phyloP scores from a whole-genome alignment of 2,888 invertebrate species.

The Sphaerophoria taeniata region DNA sequence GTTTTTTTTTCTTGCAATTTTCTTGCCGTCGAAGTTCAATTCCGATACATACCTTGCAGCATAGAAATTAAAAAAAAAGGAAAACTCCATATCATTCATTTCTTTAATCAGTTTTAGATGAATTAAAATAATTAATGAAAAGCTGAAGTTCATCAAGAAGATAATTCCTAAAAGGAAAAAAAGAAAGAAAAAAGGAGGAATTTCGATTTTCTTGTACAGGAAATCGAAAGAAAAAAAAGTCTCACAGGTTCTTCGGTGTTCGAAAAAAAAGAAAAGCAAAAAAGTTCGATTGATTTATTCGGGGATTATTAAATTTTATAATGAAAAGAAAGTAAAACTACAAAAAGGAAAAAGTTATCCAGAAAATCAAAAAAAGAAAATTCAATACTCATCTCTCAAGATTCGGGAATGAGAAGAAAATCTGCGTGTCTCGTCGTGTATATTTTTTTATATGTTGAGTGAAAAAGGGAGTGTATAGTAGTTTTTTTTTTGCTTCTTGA shows the following conservation, averaged over 20 bases:
- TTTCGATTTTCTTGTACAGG: constrained; percentile 38
- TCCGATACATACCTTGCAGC: constrained; percentile 31
- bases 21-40: constrained; percentile 25
- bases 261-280: constrained; percentile 6
- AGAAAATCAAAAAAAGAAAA: constrained; percentile 48
- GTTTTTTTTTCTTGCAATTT: constrained; percentile 59
- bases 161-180: constrained; percentile 54
- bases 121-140: constrained; percentile 35
- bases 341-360: constrained; percentile 36
- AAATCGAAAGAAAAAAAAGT: constrained; percentile 27
- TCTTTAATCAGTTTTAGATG: constrained; percentile 7
- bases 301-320: constrained; percentile 6
- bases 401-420: constrained; percentile 59
- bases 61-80: constrained; percentile 3
- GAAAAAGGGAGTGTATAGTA: constrained; percentile 73
- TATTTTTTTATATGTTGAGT: constrained; percentile 57
- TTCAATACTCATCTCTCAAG: constrained; percentile 46
- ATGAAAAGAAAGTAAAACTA: constrained; percentile 34
- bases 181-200: constrained; percentile 44
- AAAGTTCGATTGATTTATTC: constrained; percentile 1
- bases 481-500: constrained; percentile 37
- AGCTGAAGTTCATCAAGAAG: constrained; percentile 56
- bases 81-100: constrained; percentile 22
- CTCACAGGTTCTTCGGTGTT: constrained; percentile 65
- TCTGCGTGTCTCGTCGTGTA: constrained; percentile 67